Base-by-base conservation (phyloP, 2,113 vertebrate species). In the Chloropsis hardwickii region DNA sequence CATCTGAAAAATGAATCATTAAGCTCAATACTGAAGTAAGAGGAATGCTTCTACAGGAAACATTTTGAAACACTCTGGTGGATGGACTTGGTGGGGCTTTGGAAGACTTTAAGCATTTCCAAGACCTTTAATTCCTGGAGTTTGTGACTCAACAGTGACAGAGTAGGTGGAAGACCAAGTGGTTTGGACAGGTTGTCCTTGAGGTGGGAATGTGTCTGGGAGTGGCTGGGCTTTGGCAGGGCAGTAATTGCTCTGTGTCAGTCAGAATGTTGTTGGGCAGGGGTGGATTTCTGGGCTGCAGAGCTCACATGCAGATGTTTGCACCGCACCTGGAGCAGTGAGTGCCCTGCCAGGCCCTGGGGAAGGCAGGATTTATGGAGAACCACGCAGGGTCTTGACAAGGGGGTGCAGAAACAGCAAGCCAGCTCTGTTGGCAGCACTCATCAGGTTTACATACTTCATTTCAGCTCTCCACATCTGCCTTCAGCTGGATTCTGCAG, bases 311-410 rank as follows among this genome's bases (percentile, higher is more conserved):
- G 1, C 18, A 53, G 44, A 5, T 11, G 6, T 79, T 81, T 51
- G 12, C 27, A 9, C 17, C 45, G 58, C 47, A 33, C 2, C n/a
- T 0, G 0, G 23, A 31, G 57, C 22, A n/a, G 12, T 2, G 9
- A 57, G 39, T 29, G 21, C 29, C 40, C 45, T 48, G 33, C 10
- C 79, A 65, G 54, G 28, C 31, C 31, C 5, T 6, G 27, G 14
- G 66, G 20, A 88, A 73, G 29, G 42, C 18, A 29, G 37, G 20
- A 39, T 37, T 76, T 42, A 11, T 44, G 47, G 48, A 24, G 12
- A 54, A 6, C 16, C 5, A 1, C 1, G 1, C 4, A 20, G 24
- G 44, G 8, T 21, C 47, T 16, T 44, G 20, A 8, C 80, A 61
- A n/a, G 14, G 8, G 6, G 5, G 3, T 40, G 45, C 31, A 45